These are phyloP conservation scores for Ptilodon capucinus DNA, from an alignment of 2,888 invertebrate species.

Conservation along the genomic window DNA sequence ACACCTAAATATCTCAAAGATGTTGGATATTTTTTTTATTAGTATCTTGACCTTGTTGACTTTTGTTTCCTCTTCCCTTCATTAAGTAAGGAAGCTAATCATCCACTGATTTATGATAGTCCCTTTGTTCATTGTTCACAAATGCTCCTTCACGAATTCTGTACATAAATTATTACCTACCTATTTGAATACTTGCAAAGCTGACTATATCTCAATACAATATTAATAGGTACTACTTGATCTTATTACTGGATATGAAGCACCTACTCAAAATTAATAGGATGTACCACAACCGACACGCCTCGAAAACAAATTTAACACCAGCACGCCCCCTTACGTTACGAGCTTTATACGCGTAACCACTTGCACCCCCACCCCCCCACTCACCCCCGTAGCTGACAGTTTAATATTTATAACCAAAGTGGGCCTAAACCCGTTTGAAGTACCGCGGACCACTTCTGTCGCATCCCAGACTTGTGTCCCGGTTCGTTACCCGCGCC, in stretches of 20 bases:
- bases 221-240: neutral
- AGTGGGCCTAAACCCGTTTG: constrained; percentile 65
- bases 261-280: constrained; percentile 36
- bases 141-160: neutral
- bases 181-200: neutral
- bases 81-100: constrained; percentile 14
- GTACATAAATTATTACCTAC: neutral
- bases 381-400: constrained; percentile 41
- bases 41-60: constrained; percentile 15
- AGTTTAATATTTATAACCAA: constrained; percentile 77
- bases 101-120: constrained; percentile 25
- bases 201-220: neutral
- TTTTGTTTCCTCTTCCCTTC: constrained; percentile 30
- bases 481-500: constrained; percentile 76
- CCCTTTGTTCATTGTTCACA: constrained; percentile 15
- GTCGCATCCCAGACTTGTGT: constrained; percentile 75
- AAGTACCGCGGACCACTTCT: constrained; percentile 70
- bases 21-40: neutral
- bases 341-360: constrained; percentile 67
- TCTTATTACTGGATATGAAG: constrained; percentile 12
- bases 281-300: constrained; percentile 40
- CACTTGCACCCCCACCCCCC: constrained; percentile 45
- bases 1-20: no score
- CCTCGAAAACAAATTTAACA: constrained; percentile 46
- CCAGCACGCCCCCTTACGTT: constrained; percentile 51